These are phyloP conservation scores for Hydrotaea cyrtoneurina DNA, from an alignment of 2,888 invertebrate genomes.

Conservation along the genomic window DNA sequence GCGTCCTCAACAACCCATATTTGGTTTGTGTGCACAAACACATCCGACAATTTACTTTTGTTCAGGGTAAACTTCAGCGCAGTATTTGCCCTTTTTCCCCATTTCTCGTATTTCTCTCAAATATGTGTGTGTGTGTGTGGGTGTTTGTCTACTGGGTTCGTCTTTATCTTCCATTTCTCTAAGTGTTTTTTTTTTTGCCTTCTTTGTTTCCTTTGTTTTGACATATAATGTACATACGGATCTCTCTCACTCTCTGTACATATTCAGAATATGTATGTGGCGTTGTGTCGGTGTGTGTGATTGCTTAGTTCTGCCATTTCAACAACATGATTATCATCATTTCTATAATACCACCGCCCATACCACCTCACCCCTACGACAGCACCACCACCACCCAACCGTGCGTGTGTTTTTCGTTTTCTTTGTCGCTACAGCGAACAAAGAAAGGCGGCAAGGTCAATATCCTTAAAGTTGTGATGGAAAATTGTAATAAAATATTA, in stretches of 20 bases:
- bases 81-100: neutral
- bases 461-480: conserved; percentile 56
- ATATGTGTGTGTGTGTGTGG: no score
- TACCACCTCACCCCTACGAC: neutral
- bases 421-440: conserved; percentile 31
- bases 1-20: neutral
- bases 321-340: conserved; percentile 42
- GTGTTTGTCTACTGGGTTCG: neutral
- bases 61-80: conserved; percentile 11
- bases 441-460: conserved; percentile 60
- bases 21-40: neutral
- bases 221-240: neutral
- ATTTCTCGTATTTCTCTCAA: neutral
- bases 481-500: conserved; percentile 8
- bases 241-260: neutral
- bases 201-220: conserved; percentile 44
- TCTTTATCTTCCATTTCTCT: neutral
- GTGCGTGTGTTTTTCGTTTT: conserved; percentile 1
- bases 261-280: conserved; percentile 2
- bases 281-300: neutral
- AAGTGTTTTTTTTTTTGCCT: conserved; percentile 28
- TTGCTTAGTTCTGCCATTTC: neutral
- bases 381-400: neutral
- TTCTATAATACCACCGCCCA: conserved; percentile 16
- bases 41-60: neutral